A percentile compares a stretch with the other conserved stretches of the same genome.
Evolutionary conservation across 2,888 invertebrate species (phyloP).

Genomic region (Chalcosyrphus nemorum): DNA sequence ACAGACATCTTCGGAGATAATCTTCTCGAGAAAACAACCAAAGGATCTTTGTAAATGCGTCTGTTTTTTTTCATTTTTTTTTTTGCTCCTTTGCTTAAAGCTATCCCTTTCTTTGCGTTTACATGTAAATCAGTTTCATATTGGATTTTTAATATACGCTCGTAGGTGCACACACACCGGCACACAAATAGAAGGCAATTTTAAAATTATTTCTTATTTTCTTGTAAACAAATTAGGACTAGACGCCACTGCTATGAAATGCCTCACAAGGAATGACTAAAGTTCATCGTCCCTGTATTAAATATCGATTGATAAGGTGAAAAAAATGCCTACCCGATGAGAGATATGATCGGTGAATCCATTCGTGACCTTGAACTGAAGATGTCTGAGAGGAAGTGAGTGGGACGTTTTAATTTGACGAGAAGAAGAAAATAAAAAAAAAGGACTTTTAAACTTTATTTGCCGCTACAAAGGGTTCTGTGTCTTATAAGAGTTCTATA

Average conservation of each 20-base stretch:
- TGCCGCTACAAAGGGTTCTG: constrained; percentile 1
- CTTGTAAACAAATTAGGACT: constrained; percentile 16
- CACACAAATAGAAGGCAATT: neutral
- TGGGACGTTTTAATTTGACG: neutral
- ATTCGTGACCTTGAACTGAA: constrained; percentile 15
- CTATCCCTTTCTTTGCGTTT: neutral
- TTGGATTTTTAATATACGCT: neutral
- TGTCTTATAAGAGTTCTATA: neutral
- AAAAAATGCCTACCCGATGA: neutral
- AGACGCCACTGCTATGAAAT: constrained; percentile 13
- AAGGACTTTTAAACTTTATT: constrained; percentile 1
- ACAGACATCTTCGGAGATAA: constrained; percentile 4
- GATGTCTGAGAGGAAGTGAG: neutral
- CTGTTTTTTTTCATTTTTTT: neutral
- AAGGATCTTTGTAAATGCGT: neutral
- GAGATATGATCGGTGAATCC: neutral
- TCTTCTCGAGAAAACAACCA: constrained; percentile 7
- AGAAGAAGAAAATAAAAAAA: neutral
- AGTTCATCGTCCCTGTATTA: constrained; percentile 13
- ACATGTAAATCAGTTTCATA: constrained; percentile 9
- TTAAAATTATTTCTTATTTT: neutral
- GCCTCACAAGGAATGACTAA: neutral
- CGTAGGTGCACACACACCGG: neutral
- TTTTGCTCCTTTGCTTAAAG: neutral
- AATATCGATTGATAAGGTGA: constrained; percentile 5